These are phyloP conservation scores for Hemicentrotus pulcherrimus DNA, from an alignment of 35 echinoderm and acorn worm genomes.

Conservation along the genomic window DNA sequence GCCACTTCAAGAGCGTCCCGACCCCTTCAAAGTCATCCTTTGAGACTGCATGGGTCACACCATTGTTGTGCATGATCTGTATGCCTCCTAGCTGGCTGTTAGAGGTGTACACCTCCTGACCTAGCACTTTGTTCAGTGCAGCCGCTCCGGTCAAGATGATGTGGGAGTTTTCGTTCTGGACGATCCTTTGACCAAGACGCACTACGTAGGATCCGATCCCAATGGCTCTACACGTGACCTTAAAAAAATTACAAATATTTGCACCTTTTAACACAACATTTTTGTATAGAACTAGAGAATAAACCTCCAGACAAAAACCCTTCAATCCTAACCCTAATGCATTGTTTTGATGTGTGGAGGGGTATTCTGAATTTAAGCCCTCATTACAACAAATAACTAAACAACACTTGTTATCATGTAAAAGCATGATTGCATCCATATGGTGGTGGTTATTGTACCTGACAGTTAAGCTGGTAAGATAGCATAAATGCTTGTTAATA, in stretches of 20 bases:
- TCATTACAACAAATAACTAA: no score
- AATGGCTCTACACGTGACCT: slow-evolving; percentile 93
- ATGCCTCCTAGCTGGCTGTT: slow-evolving; percentile 93
- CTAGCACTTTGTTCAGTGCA: slow-evolving; percentile 95
- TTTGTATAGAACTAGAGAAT: no score
- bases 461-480: no score
- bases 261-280: no score
- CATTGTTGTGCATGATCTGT: slow-evolving; percentile 98
- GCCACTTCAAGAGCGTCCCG: slow-evolving; percentile 79
- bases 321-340: no score
- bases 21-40: slow-evolving; percentile 87
- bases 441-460: no score
- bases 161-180: slow-evolving; percentile 95
- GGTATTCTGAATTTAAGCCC: no score
- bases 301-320: no score
- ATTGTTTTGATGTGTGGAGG: no score
- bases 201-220: slow-evolving; percentile 97
- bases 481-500: no score
- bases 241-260: not conserved
- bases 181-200: slow-evolving; percentile 83
- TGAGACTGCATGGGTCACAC: slow-evolving; percentile 71
- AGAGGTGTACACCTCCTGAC: slow-evolving; percentile 93
- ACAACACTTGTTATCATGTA: no score
- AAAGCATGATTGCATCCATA: no score
- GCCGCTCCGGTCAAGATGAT: slow-evolving; percentile 94